Evolutionary conservation across 2,113 vertebrate species (phyloP).

Genomic region (Halichoerus grypus): DNA sequence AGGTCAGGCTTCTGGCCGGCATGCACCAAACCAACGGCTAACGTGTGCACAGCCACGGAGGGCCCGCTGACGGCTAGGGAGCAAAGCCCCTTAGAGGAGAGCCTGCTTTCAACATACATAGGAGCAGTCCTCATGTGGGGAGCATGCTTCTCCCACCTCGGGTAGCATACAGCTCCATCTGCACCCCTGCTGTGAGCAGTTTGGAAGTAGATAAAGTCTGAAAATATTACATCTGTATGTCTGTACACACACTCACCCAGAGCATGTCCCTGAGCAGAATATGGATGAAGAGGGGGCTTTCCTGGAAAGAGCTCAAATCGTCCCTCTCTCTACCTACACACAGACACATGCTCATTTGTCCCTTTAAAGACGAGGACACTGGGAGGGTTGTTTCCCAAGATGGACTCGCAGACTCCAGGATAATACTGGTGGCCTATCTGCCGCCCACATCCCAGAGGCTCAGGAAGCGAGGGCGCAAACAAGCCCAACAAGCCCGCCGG

Average conservation of each 20-base stretch:
- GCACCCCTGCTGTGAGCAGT: constrained; percentile 31
- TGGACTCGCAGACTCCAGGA: constrained; percentile 27
- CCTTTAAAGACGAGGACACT: background rate
- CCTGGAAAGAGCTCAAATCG: constrained; percentile 46
- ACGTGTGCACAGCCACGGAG: background rate
- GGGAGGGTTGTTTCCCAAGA: constrained; percentile 39
- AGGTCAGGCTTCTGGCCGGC: constrained; percentile 1
- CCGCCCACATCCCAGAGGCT: background rate
- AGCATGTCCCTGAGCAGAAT: constrained; percentile 7
- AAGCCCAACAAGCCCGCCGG: background rate
- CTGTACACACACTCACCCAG: constrained; percentile 54
- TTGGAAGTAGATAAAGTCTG: constrained; percentile 59
- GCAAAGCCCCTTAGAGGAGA: constrained; percentile 9
- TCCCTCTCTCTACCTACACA: constrained; percentile 42
- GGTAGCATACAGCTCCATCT: constrained; percentile 60
- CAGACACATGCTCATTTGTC: background rate
- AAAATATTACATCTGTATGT: constrained; percentile 68
- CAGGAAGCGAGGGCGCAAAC: background rate
- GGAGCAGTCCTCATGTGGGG: background rate
- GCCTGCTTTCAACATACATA: background rate
- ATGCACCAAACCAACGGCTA: background rate
- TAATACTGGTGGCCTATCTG: background rate
- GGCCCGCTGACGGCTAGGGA: background rate
- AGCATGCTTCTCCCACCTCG: background rate
- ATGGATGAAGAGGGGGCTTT: constrained; percentile 48